These are phyloP conservation scores for Herpetotheres cachinnans DNA, from an alignment of 2,113 vertebrate genomes.

Conservation along the genomic window DNA sequence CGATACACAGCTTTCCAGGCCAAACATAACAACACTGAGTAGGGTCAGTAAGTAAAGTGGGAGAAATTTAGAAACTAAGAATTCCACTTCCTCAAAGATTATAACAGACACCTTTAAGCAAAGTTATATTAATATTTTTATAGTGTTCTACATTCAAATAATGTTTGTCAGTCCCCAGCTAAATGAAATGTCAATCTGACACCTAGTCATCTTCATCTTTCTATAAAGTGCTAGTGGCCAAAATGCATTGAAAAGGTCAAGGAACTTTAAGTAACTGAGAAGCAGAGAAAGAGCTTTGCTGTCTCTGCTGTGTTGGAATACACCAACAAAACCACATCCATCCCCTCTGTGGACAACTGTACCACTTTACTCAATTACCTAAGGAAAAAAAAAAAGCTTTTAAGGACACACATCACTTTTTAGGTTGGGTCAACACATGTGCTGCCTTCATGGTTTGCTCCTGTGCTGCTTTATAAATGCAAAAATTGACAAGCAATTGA, in stretches of 20 bases:
- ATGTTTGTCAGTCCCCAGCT: neutral
- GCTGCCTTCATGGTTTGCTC: neutral
- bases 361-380: neutral
- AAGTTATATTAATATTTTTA: neutral
- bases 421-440: neutral
- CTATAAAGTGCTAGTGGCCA: neutral
- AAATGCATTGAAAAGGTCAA: neutral
- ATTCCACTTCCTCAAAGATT: neutral
- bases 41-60: neutral
- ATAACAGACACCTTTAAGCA: neutral
- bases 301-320: neutral
- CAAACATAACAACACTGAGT: neutral
- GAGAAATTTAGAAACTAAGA: neutral
- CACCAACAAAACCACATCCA: neutral
- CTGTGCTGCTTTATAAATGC: neutral
- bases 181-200: neutral
- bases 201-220: neutral
- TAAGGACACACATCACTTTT: neutral
- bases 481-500: neutral
- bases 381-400: neutral
- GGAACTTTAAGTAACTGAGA: neutral
- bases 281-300: neutral
- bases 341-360: neutral
- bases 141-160: neutral
- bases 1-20: neutral